Conservation (phyloP, 2,113 vertebrate genomes). For the Limanda limanda region DNA sequence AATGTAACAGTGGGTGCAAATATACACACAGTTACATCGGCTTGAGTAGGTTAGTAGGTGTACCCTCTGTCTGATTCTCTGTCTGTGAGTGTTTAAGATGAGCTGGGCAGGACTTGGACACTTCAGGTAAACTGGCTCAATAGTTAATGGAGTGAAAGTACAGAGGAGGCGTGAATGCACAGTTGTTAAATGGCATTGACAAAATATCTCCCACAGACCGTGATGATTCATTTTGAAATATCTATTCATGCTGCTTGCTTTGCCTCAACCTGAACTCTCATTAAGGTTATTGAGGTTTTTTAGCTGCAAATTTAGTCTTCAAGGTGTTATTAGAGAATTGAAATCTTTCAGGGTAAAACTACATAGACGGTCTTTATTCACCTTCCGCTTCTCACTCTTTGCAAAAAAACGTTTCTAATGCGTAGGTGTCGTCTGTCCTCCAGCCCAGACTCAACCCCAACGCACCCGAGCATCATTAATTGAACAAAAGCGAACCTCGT, state of each 20-base stretch:
- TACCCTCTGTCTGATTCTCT: background rate
- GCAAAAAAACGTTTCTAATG: slow-evolving; percentile 2
- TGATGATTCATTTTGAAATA: slow-evolving; percentile 41
- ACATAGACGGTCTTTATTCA: background rate
- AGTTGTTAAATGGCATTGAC: slow-evolving; percentile 31
- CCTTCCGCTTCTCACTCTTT: slow-evolving; percentile 1
- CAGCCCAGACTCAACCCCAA: background rate
- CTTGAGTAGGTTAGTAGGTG: background rate
- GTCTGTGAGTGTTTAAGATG: slow-evolving; percentile 9
- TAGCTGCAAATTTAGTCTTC: slow-evolving; percentile 33
- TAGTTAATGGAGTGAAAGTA: slow-evolving; percentile 4
- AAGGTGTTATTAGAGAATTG: background rate
- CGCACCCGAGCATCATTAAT: background rate
- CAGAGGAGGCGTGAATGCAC: slow-evolving; percentile 31
- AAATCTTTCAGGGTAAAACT: slow-evolving; percentile 6
- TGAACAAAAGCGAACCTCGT: slow-evolving; percentile 85
- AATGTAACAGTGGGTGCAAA: background rate
- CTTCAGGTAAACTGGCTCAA: slow-evolving; percentile 8
- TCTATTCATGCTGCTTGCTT: slow-evolving; percentile 5
- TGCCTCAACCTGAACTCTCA: slow-evolving; percentile 10
- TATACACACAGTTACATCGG: background rate
- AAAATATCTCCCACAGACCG: slow-evolving; percentile 13
- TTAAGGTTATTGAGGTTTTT: slow-evolving; percentile 13
- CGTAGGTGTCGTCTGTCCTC: background rate
- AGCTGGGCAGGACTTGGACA: background rate